These are phyloP conservation scores for Gambusia yucatana DNA, from an alignment of 2,797 vertebrate genomes.

Conservation along the genomic window DNA sequence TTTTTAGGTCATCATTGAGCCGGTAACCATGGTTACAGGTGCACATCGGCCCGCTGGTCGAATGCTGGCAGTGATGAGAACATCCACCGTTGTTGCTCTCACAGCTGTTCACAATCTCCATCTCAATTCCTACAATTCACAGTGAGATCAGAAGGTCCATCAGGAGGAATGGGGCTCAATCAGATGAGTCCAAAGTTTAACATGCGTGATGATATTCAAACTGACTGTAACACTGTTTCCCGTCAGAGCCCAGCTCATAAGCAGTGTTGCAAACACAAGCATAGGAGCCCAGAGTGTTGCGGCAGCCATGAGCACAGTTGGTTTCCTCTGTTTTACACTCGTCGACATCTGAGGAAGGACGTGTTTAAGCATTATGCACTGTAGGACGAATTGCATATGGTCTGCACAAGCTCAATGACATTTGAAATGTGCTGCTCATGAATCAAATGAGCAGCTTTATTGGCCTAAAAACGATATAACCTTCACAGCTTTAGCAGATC, in stretches of 20 bases:
- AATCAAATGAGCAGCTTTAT: background rate
- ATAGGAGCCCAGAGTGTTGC: slow-evolving; percentile 91
- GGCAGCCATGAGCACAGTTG: slow-evolving; percentile 89
- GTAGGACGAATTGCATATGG: slow-evolving; percentile 11
- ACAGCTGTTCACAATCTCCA: slow-evolving; percentile 98
- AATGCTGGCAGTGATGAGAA: slow-evolving; percentile 91
- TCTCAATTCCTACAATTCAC: slow-evolving; percentile 87
- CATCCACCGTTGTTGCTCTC: slow-evolving; percentile 90
- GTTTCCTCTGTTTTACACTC: slow-evolving; percentile 84
- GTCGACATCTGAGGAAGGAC: slow-evolving; percentile 84
- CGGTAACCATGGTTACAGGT: slow-evolving; percentile 88
- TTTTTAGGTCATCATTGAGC: slow-evolving; percentile 87
- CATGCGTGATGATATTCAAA: slow-evolving; percentile 34
- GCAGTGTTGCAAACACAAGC: slow-evolving; percentile 87
- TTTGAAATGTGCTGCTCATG: slow-evolving; percentile 1
- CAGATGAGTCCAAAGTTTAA: background rate
- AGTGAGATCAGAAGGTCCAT: slow-evolving; percentile 4
- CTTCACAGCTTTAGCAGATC: background rate
- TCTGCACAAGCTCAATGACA: slow-evolving; percentile 13
- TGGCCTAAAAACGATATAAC: slow-evolving; percentile 6
- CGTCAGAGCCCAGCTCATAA: slow-evolving; percentile 91
- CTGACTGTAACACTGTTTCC: slow-evolving; percentile 94
- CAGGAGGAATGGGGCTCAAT: background rate
- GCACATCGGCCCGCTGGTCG: slow-evolving; percentile 85
- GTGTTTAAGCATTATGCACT: background rate